phyloP scores from a whole-genome alignment of 1,140 invertebrate genomes.

The Leptinotarsa lineolata region DNA sequence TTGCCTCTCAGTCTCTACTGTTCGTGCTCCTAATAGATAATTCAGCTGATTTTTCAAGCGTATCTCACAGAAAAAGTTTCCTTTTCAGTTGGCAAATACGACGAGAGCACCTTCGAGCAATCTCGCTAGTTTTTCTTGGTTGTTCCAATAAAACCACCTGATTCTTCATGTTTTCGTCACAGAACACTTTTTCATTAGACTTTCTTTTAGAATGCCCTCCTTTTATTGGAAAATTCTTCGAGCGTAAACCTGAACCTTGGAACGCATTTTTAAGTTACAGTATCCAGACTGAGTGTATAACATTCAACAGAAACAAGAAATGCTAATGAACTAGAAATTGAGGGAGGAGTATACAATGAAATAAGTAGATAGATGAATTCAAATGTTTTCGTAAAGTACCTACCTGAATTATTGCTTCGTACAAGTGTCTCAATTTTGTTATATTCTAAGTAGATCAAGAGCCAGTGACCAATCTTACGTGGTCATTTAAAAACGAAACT shows the following conservation, averaged over 20 bases:
- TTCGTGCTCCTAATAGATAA: conserved; percentile 23
- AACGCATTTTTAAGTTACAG: conserved; percentile 45
- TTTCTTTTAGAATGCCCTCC: conserved; percentile 35
- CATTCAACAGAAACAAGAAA: conserved; percentile 38
- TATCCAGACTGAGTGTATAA: conserved; percentile 37
- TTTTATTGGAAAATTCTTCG: conserved; percentile 43
- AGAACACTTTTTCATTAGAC: conserved; percentile 44
- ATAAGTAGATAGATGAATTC: too few species aligned
- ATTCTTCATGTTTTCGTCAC: conserved; percentile 41
- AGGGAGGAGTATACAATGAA: neutral
- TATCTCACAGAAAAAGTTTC: conserved; percentile 27
- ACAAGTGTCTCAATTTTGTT: too few species aligned
- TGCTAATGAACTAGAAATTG: conserved; percentile 22
- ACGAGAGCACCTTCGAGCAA: conserved; percentile 9
- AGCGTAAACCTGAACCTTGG: conserved; percentile 41
- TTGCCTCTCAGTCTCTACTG: conserved; percentile 13
- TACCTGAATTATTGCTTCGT: too few species aligned
- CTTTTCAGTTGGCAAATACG: conserved; percentile 19
- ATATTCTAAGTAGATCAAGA: too few species aligned
- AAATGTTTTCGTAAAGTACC: too few species aligned
- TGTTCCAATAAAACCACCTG: conserved; percentile 41
- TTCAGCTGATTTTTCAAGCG: conserved; percentile 24
- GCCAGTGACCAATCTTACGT: too few species aligned
- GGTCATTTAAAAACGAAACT: too few species aligned
- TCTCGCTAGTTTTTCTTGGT: conserved; percentile 30